A percentile compares a stretch with the other conserved stretches of the same genome.
These are phyloP conservation scores for Bombylius discolor DNA, from an alignment of 2,888 invertebrate genomes.

Conservation along the genomic window DNA sequence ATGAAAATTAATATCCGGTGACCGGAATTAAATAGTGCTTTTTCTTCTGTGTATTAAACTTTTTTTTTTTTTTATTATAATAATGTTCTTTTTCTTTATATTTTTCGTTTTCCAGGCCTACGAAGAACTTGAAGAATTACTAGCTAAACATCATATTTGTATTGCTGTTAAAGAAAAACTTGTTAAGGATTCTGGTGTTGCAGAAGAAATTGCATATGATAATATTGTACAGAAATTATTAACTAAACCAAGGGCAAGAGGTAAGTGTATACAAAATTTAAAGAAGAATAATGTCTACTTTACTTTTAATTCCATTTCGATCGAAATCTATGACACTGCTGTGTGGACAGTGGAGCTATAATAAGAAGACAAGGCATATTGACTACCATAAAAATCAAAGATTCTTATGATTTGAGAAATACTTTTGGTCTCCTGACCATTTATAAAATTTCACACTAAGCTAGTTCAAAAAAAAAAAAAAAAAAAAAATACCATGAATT, in stretches of 20 bases:
- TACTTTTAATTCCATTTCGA: no score
- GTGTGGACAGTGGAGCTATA: no score
- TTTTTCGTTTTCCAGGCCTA: constrained; percentile 55
- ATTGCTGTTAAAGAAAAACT: constrained; percentile 90
- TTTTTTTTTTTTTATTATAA: not conserved
- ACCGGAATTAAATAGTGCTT: not conserved
- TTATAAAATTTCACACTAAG: no score
- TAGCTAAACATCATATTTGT: constrained; percentile 75
- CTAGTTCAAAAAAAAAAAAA: no score
- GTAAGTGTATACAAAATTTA: constrained; percentile 40
- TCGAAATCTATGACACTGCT: no score
- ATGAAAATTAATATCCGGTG: not conserved
- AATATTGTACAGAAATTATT: constrained; percentile 73
- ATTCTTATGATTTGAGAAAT: no score
- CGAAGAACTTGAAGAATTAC: constrained; percentile 77
- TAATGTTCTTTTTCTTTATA: not conserved
- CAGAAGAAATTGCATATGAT: constrained; percentile 75
- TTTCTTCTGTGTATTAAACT: not conserved
- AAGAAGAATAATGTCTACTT: no score
- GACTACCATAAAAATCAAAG: no score
- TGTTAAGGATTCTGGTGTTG: constrained; percentile 91
- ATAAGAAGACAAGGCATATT: no score
- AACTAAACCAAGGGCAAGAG: constrained; percentile 77
- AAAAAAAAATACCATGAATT: no score
- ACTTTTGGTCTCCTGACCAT: no score